These are phyloP conservation scores for Tenualosa thibaudeaui DNA, from an alignment of 2,797 vertebrate species.

Conservation along the genomic window DNA sequence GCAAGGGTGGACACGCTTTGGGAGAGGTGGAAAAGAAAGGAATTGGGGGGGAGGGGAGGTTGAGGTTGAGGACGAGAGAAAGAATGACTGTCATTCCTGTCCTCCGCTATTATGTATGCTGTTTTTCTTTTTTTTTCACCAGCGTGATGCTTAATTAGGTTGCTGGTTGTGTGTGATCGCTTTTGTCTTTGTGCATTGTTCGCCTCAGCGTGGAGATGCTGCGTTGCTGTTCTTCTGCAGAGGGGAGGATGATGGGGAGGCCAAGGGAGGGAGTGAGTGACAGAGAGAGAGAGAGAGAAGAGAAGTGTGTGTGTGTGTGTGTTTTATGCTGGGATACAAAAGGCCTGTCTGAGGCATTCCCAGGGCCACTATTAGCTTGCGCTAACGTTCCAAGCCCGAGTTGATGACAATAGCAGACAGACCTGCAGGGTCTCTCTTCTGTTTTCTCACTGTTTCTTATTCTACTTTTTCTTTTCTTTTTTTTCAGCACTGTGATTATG, in stretches of 20 bases:
- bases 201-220: constrained; percentile 52
- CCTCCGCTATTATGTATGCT: constrained; percentile 60
- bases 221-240: constrained; percentile 46
- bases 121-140: constrained; percentile 49
- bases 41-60: constrained; percentile 48
- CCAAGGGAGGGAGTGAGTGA: neutral
- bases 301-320: neutral
- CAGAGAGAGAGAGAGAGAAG: constrained; percentile 2
- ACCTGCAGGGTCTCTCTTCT: constrained; percentile 19
- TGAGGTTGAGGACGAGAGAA: constrained; percentile 20
- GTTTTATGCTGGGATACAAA: constrained; percentile 7
- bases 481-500: constrained; percentile 8
- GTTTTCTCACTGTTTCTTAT: neutral
- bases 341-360: neutral
- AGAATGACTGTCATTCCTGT: constrained; percentile 59
- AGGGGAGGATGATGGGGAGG: constrained; percentile 13
- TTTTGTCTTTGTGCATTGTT: constrained; percentile 54
- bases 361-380: constrained; percentile 20
- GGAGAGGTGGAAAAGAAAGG: constrained; percentile 33
- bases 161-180: constrained; percentile 48
- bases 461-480: neutral
- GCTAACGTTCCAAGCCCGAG: constrained; percentile 4
- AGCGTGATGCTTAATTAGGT: constrained; percentile 67
- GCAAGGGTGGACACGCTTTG: neutral
- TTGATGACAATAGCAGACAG: constrained; percentile 22